Percentiles rank a stretch among this genome's conserved stretches.
Conservation (phyloP, 2,888 invertebrate species). For the Nymphalis polychloros region DNA sequence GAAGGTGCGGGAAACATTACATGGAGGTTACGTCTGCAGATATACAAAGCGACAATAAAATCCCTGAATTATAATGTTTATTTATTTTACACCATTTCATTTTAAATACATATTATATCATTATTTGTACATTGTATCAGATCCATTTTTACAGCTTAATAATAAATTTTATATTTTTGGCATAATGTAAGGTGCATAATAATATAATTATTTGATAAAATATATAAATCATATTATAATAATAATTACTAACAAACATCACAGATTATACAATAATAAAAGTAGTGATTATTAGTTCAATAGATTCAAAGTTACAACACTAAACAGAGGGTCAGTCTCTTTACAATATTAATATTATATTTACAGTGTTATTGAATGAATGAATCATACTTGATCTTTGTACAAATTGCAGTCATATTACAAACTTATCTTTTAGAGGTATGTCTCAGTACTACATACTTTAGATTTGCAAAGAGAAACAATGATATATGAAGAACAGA, state of each 20-base stretch:
- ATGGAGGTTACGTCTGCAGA: slow-evolving; percentile 50
- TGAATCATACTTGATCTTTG: no score
- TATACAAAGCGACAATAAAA: slow-evolving; percentile 51
- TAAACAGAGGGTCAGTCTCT: not conserved
- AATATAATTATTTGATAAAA: not conserved
- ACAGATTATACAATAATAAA: slow-evolving; percentile 15
- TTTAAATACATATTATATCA: not conserved
- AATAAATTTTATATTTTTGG: not conserved
- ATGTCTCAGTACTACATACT: no score
- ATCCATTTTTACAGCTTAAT: slow-evolving; percentile 1
- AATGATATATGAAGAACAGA: no score
- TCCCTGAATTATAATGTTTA: slow-evolving; percentile 41
- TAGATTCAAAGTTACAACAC: not conserved
- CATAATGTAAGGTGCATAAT: not conserved
- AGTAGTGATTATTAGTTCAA: not conserved
- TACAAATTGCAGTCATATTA: no score
- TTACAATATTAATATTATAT: not conserved
- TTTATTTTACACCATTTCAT: slow-evolving; percentile 27
- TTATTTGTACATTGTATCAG: slow-evolving; percentile 11
- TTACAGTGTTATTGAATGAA: no score
- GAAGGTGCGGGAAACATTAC: slow-evolving; percentile 75
- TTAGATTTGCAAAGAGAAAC: no score
- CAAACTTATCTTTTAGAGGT: no score
- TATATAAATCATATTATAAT: not conserved
- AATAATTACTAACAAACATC: slow-evolving; percentile 14